Base-by-base conservation (phyloP, 2,797 vertebrate species). In the Enteromius unitaeniatus region DNA sequence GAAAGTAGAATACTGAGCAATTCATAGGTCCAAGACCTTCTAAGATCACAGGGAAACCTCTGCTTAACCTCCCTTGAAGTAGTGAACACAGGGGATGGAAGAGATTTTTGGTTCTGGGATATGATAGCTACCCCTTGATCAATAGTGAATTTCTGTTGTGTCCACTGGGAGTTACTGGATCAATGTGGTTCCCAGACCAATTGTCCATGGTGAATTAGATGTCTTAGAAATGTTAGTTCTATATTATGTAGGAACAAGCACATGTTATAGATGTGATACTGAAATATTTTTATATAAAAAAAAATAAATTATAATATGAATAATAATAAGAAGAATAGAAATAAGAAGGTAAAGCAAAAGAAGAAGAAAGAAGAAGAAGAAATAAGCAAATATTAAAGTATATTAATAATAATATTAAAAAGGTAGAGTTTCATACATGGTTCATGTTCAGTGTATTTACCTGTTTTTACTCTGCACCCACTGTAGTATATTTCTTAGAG, bases 1-100 rank as follows among this genome's bases (percentile, higher is more conserved):
- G 23, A 82, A 67, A 78, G 84, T 89, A 90, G 90, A 92, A 91
- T 90, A 90, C 89, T 91, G 69, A 94, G 88, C 88, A 87, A 85
- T 87, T 79, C 68, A 90, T 91, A 90, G 91, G 93, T 94, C 95
- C 92, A 94, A 93, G 93, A 93, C 92, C 91, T 92, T 92, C 93
- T 95, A 92, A 94, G 93, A 94, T 95, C 94, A 95, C 91, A 95
- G 91, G 93, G 93, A 94, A 93, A 91, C 86, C 94, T 90, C 90
- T 94, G 92, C 93, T 95, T 94, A 95, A 94, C 94, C 94, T 92
- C 89, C 91, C 92, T 93, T 95, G 93, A 94, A 92, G 93, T 93
- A 87, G 90, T 91, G 79, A 93, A 93, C 91, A 91, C 91, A 91
- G 84, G 91, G 92, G 92, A 92, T 92, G 88, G 28, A 92, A 89